Percentiles rank a stretch among this genome's conserved stretches.
Conservation (phyloP, 2,797 vertebrate genomes). For the Lepidocolaptes lacrymiger region DNA sequence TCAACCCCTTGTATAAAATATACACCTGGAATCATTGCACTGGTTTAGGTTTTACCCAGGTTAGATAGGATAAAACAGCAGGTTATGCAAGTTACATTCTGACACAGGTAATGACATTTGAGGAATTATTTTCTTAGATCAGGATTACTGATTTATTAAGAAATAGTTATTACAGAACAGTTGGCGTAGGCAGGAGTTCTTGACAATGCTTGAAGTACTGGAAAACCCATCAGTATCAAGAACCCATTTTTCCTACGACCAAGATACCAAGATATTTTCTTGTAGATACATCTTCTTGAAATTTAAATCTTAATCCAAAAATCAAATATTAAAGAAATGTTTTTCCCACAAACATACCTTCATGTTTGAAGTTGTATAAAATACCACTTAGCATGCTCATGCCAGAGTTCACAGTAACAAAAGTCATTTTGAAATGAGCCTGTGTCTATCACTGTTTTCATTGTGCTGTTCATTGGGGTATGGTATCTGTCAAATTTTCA, state of each 20-base stretch:
- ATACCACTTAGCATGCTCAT: rapidly evolving
- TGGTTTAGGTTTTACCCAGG: neutral
- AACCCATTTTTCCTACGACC: neutral
- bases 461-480: neutral
- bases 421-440: neutral
- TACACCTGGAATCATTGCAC: neutral
- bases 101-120: neutral
- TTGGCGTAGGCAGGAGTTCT: neutral
- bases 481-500: conserved; percentile 37
- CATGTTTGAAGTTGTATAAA: neutral
- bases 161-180: conserved; percentile 12
- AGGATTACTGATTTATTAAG: conserved; percentile 17
- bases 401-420: neutral
- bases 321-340: neutral
- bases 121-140: conserved; percentile 25
- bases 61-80: neutral
- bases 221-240: neutral
- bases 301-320: neutral
- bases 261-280: neutral
- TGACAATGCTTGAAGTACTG: neutral
- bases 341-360: neutral
- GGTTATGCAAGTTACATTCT: conserved; percentile 14
- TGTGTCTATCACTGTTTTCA: neutral
- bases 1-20: neutral
- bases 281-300: neutral